Evolutionary conservation across 2,797 vertebrate genomes (phyloP).

Genomic region (Mormyrops boulengeri): DNA sequence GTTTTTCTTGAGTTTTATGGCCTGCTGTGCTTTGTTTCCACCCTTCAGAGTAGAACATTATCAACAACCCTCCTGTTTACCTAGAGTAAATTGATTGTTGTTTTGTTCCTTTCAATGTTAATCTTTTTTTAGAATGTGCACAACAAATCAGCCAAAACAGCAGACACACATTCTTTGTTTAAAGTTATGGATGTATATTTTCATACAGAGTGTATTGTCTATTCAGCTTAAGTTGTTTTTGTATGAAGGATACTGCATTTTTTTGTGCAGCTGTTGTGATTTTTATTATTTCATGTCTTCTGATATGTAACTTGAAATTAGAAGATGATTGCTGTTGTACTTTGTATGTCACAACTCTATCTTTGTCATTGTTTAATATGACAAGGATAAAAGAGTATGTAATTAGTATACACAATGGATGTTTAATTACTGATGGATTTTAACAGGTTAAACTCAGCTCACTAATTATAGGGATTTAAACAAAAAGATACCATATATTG

Average conservation of each 20-base stretch:
- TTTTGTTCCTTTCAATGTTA: neutral
- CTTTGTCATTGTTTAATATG: neutral
- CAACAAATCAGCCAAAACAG: neutral
- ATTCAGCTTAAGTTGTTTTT: neutral
- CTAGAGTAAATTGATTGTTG: neutral
- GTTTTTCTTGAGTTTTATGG: neutral
- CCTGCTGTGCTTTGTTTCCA: neutral
- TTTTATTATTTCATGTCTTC: neutral
- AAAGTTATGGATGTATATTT: neutral
- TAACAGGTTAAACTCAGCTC: neutral
- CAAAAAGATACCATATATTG: neutral
- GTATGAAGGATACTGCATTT: neutral
- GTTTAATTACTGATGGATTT: neutral
- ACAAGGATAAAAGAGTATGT: neutral
- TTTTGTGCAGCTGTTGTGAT: neutral
- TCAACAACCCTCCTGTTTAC: neutral
- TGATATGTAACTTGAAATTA: neutral
- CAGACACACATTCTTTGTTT: neutral
- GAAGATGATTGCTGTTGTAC: neutral
- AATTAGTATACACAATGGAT: neutral
- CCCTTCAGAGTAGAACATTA: neutral
- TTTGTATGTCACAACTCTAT: neutral
- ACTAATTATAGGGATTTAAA: neutral
- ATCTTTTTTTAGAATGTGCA: neutral
- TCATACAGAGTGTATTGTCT: neutral